phyloP scores from a whole-genome alignment of 2,888 invertebrate species.

The Callyntrura sp. region DNA sequence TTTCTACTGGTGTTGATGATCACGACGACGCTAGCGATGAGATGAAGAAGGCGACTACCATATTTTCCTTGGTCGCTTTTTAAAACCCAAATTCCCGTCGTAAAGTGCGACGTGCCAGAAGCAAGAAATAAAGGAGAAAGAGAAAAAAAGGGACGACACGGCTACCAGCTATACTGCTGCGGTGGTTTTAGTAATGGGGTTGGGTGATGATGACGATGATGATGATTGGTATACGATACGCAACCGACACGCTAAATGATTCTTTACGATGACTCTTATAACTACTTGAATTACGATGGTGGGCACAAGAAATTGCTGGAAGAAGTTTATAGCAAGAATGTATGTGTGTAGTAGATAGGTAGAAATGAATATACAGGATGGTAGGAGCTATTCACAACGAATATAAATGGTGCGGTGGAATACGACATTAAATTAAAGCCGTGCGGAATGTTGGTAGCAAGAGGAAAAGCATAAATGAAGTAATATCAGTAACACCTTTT shows the following conservation, averaged over 20 bases:
- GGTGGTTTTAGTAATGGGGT: conserved; percentile 23
- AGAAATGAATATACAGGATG: too few species aligned
- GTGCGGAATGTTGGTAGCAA: conserved; percentile 24
- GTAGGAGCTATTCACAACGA: too few species aligned
- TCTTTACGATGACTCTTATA: conserved; percentile 73
- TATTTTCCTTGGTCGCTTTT: conserved; percentile 73
- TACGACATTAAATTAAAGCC: conserved; percentile 17
- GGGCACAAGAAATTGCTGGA: not conserved
- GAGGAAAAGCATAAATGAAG: conserved; percentile 19
- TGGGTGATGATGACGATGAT: conserved; percentile 24
- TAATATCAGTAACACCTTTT: conserved; percentile 57
- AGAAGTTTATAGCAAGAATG: not conserved
- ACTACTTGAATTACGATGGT: conserved; percentile 31
- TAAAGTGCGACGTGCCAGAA: conserved; percentile 69
- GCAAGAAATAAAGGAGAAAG: conserved; percentile 52
- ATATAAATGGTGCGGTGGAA: not conserved
- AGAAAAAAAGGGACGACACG: conserved; percentile 27
- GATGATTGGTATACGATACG: conserved; percentile 56
- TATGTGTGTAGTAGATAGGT: not conserved
- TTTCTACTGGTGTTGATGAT: conserved; percentile 53
- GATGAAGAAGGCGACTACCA: conserved; percentile 75
- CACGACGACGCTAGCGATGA: not conserved
- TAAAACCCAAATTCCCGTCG: conserved; percentile 71
- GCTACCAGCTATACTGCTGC: not conserved
- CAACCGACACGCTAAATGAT: conserved; percentile 73